Conservation (phyloP, 2,888 invertebrate genomes). For the Phrixothrix hirtus region DNA sequence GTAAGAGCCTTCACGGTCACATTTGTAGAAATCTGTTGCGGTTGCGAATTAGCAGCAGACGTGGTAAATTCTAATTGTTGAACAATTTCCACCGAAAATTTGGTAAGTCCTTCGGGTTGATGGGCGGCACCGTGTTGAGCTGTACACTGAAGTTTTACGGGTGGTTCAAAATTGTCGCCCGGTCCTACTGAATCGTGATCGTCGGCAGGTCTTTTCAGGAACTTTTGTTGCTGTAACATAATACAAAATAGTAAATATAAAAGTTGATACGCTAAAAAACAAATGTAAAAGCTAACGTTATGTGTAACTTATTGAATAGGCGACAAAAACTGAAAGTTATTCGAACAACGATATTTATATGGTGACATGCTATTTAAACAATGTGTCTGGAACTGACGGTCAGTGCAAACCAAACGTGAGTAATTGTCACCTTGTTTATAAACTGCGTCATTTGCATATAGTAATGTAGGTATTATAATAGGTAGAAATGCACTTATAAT, state of each 20-base stretch:
- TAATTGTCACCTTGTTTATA: conserved; percentile 41
- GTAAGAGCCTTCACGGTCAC: conserved; percentile 85
- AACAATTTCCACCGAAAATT: conserved; percentile 91
- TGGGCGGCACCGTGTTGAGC: conserved; percentile 57
- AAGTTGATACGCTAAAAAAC: background rate
- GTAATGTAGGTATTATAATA: conserved; percentile 28
- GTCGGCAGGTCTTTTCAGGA: conserved; percentile 73
- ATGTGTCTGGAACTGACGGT: conserved; percentile 31
- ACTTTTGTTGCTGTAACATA: conserved; percentile 78
- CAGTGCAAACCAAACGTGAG: conserved; percentile 34
- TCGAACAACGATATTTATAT: conserved; percentile 24
- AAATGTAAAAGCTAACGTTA: no score
- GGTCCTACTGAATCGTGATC: conserved; percentile 62
- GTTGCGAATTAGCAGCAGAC: conserved; percentile 82
- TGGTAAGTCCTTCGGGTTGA: conserved; percentile 63
- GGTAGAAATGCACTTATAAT: conserved; percentile 22
- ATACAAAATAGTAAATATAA: conserved; percentile 12
- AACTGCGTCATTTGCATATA: conserved; percentile 42
- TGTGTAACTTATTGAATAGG: no score
- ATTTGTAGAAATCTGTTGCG: conserved; percentile 89
- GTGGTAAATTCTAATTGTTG: conserved; percentile 90
- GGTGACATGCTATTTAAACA: conserved; percentile 32
- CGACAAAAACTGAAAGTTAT: conserved; percentile 26
- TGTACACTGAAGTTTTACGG: conserved; percentile 73
- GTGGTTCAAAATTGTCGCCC: conserved; percentile 65